Percentiles rank a stretch among this genome's conserved stretches.
Evolutionary conservation across 2,113 vertebrate genomes (phyloP).

Genomic region (Noturus placidus): DNA sequence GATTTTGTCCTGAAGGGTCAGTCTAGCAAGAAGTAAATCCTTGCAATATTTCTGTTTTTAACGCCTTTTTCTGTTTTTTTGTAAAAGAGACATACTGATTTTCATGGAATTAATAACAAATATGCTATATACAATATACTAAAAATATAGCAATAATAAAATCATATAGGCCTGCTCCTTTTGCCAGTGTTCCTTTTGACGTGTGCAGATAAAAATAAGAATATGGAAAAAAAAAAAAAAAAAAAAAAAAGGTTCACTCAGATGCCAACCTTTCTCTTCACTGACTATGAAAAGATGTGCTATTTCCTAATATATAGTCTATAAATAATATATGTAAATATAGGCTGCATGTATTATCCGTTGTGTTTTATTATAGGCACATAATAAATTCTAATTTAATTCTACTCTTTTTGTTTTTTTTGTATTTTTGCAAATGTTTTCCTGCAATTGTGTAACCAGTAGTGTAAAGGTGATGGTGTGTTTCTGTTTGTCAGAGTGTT

Average conservation of each 20-base stretch:
- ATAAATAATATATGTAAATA: background rate
- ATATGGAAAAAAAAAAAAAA: background rate
- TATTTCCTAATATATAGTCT: background rate
- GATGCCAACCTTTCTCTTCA: background rate
- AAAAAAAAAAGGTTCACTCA: background rate
- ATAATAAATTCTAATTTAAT: background rate
- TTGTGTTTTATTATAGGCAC: background rate
- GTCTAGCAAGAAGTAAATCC: background rate
- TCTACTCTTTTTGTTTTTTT: background rate
- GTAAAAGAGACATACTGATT: background rate
- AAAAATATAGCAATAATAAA: background rate
- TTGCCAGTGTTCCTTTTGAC: background rate
- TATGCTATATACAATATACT: background rate
- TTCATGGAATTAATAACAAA: background rate
- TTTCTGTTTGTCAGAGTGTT: conserved; percentile 83
- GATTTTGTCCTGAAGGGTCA: background rate
- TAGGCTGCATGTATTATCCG: too few species aligned
- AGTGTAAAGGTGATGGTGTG: background rate
- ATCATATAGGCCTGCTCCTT: background rate
- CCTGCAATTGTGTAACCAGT: background rate
- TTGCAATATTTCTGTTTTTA: background rate
- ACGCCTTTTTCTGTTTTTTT: background rate
- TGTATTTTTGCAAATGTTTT: background rate
- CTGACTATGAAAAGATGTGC: background rate
- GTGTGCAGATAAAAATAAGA: background rate